A percentile compares a stretch with the other conserved stretches of the same genome.
Evolutionary conservation across 1,140 invertebrate species (phyloP).

Genomic region (Pseudachorutes palmiensis): DNA sequence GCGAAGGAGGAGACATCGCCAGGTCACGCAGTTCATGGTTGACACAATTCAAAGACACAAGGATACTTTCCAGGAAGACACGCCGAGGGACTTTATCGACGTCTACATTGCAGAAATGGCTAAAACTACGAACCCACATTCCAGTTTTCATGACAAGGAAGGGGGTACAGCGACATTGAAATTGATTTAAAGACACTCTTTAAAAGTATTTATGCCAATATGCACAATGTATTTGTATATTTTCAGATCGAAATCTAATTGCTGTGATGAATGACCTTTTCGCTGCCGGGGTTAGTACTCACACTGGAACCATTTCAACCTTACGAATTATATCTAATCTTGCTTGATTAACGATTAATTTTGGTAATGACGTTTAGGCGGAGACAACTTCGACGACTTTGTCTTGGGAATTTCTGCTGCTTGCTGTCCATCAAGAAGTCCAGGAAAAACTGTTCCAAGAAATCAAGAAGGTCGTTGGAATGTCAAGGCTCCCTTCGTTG

Average conservation of each 20-base stretch:
- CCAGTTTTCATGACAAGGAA: not conserved
- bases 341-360: too few species aligned
- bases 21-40: not conserved
- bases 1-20: not conserved
- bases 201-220: not conserved
- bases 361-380: too few species aligned
- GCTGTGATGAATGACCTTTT: constrained; percentile 10
- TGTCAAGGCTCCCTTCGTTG: constrained; percentile 42
- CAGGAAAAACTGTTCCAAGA: constrained; percentile 59
- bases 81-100: constrained; percentile 21
- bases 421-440: constrained; percentile 55
- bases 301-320: too few species aligned
- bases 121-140: not conserved
- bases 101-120: constrained; percentile 23
- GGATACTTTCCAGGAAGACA: constrained; percentile 15
- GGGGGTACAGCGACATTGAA: not conserved
- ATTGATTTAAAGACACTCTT: not conserved
- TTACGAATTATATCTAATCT: too few species aligned
- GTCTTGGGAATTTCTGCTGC: constrained; percentile 59
- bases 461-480: constrained; percentile 51
- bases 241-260: not conserved
- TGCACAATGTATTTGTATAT: not conserved
- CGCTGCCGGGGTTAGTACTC: constrained; percentile 3
- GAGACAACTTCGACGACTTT: constrained; percentile 63
- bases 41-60: constrained; percentile 11